Conservation (phyloP, 2,888 invertebrate species). For the Dicyrtomina minuta region DNA sequence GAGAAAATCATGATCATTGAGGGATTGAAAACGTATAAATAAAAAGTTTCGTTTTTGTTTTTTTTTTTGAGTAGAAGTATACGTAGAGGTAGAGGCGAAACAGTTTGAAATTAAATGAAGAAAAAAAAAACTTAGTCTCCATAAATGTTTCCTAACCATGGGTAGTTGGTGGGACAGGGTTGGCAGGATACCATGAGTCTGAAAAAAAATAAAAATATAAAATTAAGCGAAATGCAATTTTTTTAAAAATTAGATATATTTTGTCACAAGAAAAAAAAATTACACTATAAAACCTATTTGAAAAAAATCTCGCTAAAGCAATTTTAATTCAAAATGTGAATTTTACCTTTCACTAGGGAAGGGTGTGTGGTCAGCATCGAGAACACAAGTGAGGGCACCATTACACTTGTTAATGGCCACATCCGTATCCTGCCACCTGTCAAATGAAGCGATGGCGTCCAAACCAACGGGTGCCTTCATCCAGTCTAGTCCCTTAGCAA, state of each 20-base stretch:
- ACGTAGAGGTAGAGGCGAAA: too few species aligned
- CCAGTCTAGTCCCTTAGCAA: constrained; percentile 63
- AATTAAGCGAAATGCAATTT: background rate
- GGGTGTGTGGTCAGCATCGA: background rate
- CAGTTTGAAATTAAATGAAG: too few species aligned
- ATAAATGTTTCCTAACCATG: background rate
- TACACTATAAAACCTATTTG: background rate
- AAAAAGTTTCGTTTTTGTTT: too few species aligned
- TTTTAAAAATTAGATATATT: background rate
- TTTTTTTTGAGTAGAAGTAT: too few species aligned
- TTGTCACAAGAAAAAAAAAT: background rate
- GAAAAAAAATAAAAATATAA: background rate
- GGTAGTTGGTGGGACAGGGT: background rate
- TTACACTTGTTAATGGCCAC: background rate
- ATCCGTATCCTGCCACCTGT: background rate
- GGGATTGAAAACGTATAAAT: too few species aligned
- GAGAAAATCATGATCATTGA: too few species aligned
- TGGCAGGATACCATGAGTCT: background rate
- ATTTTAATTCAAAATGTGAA: too few species aligned
- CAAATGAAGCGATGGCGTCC: background rate
- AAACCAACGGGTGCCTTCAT: constrained; percentile 60
- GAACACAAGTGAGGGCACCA: background rate
- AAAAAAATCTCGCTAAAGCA: too few species aligned
- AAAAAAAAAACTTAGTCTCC: too few species aligned
- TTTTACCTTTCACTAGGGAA: too few species aligned